Percentiles rank a stretch among this genome's conserved stretches.
Evolutionary conservation across 1,140 invertebrate genomes (phyloP).

Genomic region (Ditylenchus dipsaci): DNA sequence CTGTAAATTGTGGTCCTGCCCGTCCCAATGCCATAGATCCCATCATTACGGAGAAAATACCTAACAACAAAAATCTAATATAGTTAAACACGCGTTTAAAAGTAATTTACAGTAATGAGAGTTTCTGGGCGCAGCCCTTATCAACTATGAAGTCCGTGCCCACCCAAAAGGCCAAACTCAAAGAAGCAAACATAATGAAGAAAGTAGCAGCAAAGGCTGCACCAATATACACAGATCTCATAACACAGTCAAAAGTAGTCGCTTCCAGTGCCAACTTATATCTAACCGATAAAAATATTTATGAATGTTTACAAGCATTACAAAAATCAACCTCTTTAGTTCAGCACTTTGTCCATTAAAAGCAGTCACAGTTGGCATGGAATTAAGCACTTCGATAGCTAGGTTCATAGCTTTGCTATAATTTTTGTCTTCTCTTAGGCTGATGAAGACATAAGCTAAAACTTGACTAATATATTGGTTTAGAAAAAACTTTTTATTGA

Average conservation of each 20-base stretch:
- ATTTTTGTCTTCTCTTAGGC: constrained; percentile 72
- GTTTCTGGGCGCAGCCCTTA: constrained; percentile 1
- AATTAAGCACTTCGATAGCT: constrained; percentile 73
- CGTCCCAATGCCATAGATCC: constrained; percentile 37
- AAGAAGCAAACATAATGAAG: constrained; percentile 43
- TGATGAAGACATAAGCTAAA: constrained; percentile 40
- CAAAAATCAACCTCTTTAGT: constrained; percentile 26
- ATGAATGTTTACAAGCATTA: not conserved
- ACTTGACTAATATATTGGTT: too few relatives aligned
- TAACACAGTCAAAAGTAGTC: constrained; percentile 25
- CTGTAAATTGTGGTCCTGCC: constrained; percentile 41
- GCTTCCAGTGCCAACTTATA: constrained; percentile 31
- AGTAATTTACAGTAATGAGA: constrained; percentile 28
- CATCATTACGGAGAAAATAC: constrained; percentile 54
- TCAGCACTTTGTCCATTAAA: constrained; percentile 75
- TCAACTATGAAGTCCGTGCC: constrained; percentile 33
- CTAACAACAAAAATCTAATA: constrained; percentile 59
- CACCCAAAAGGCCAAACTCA: constrained; percentile 44
- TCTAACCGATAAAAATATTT: not conserved
- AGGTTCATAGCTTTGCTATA: constrained; percentile 72
- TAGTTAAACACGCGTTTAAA: not conserved
- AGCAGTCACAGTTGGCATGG: constrained; percentile 73
- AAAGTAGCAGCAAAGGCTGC: constrained; percentile 39
- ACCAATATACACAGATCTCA: constrained; percentile 31
- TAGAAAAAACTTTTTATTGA: not conserved